A percentile compares a stretch with the other conserved stretches of the same genome.
Conservation (phyloP, 2,797 vertebrate genomes). For the Hemitrygon akajei region DNA sequence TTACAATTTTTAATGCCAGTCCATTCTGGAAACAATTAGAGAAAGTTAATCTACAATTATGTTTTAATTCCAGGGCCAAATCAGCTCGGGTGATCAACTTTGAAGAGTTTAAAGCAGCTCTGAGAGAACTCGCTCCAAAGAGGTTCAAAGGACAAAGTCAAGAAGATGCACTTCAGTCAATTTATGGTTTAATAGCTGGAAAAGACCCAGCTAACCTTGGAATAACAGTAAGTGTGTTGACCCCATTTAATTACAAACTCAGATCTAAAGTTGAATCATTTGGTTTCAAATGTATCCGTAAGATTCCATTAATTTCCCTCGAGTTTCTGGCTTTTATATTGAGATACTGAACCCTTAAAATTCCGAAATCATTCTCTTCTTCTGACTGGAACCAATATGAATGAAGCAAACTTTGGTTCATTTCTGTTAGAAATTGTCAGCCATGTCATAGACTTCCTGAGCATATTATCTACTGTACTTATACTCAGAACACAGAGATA, state of each 20-base stretch:
- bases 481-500: neutral
- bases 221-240: conserved; percentile 69
- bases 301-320: neutral
- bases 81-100: conserved; percentile 80
- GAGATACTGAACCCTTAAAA: neutral
- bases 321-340: neutral
- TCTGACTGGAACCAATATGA: neutral
- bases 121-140: conserved; percentile 78
- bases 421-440: neutral
- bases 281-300: neutral
- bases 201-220: conserved; percentile 76
- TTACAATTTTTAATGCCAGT: neutral
- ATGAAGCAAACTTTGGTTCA: neutral
- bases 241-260: neutral
- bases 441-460: neutral
- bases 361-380: neutral
- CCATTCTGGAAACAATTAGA: neutral
- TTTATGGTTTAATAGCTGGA: conserved; percentile 75
- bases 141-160: conserved; percentile 84
- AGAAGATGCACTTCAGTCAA: conserved; percentile 73
- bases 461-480: too few species aligned
- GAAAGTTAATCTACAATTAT: neutral
- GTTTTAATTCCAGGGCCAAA: conserved; percentile 65
- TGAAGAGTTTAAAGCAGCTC: conserved; percentile 79
- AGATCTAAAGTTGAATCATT: neutral